Evolutionary conservation across 2,888 invertebrate genomes (phyloP).

Genomic region (Eretmocerus hayati): DNA sequence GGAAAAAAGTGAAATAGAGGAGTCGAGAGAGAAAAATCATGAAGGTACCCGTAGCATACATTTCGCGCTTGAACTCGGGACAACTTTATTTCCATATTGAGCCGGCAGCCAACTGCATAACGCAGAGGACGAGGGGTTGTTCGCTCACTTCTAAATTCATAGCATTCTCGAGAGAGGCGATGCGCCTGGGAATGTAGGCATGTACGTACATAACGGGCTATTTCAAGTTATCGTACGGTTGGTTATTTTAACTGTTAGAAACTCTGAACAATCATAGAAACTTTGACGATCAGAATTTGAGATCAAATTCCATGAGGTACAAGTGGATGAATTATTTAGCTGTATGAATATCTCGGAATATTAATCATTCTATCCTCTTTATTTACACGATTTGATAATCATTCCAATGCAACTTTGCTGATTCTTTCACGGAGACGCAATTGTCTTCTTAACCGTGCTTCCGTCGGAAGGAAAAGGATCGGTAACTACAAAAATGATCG

Average conservation of each 20-base stretch:
- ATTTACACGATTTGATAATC: too few relatives aligned
- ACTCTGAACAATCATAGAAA: slow-evolving; percentile 7
- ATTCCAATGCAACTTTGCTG: too few relatives aligned
- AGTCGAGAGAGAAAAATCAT: too few relatives aligned
- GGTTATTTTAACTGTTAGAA: slow-evolving; percentile 2
- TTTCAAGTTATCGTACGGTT: not conserved
- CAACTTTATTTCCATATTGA: slow-evolving; percentile 40
- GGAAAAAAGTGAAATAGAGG: not conserved
- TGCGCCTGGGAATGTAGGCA: slow-evolving; percentile 8
- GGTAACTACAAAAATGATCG: too few relatives aligned
- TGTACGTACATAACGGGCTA: slow-evolving; percentile 1
- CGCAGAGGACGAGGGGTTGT: slow-evolving; percentile 14
- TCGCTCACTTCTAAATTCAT: slow-evolving; percentile 2
- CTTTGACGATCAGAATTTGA: too few relatives aligned
- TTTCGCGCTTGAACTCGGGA: slow-evolving; percentile 34
- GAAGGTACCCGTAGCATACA: slow-evolving; percentile 23
- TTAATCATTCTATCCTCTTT: too few relatives aligned
- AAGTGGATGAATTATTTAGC: too few relatives aligned
- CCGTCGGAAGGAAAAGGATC: too few relatives aligned
- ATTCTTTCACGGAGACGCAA: too few relatives aligned
- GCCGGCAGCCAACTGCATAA: slow-evolving; percentile 27
- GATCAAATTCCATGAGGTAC: too few relatives aligned
- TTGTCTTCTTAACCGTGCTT: too few relatives aligned
- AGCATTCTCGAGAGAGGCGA: slow-evolving; percentile 23
- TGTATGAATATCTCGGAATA: too few relatives aligned